Conservation (phyloP, 2,113 vertebrate genomes). For the Taurulus bubalis region DNA sequence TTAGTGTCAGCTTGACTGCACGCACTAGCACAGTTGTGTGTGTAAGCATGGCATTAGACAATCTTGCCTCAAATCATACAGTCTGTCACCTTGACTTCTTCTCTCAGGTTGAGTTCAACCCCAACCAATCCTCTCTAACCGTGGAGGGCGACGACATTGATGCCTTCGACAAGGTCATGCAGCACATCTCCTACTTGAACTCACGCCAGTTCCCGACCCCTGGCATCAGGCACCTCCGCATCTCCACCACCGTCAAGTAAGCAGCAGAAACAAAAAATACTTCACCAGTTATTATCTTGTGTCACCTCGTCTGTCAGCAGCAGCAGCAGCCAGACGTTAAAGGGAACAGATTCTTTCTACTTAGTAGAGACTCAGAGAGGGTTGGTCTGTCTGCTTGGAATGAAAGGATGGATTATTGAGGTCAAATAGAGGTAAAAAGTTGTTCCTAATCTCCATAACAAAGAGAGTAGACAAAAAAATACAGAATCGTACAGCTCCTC, state of each 20-base stretch:
- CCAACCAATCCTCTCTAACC: constrained; percentile 88
- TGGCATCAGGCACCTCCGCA: constrained; percentile 91
- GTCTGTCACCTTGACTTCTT: constrained; percentile 1
- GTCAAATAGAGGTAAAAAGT: constrained; percentile 41
- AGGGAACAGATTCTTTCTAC: not conserved
- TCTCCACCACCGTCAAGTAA: constrained; percentile 90
- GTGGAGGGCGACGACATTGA: constrained; percentile 92
- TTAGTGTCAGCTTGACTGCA: not conserved
- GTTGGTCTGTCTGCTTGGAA: constrained; percentile 12
- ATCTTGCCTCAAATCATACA: not conserved
- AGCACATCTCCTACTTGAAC: constrained; percentile 94
- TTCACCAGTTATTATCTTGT: not conserved
- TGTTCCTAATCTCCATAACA: constrained; percentile 35
- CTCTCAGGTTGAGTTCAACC: constrained; percentile 90
- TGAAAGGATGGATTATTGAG: constrained; percentile 13
- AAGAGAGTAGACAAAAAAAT: constrained; percentile 35
- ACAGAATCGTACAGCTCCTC: not conserved
- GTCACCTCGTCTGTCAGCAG: constrained; percentile 17
- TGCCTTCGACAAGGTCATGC: constrained; percentile 93
- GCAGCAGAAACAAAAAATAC: constrained; percentile 43
- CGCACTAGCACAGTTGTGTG: not conserved
- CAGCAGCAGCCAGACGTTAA: not conserved
- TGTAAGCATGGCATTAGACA: not conserved
- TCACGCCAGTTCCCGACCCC: constrained; percentile 97
- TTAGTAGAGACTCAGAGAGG: constrained; percentile 20